Evolutionary conservation across 2,797 vertebrate species (phyloP).

Genomic region (Argya squamiceps): DNA sequence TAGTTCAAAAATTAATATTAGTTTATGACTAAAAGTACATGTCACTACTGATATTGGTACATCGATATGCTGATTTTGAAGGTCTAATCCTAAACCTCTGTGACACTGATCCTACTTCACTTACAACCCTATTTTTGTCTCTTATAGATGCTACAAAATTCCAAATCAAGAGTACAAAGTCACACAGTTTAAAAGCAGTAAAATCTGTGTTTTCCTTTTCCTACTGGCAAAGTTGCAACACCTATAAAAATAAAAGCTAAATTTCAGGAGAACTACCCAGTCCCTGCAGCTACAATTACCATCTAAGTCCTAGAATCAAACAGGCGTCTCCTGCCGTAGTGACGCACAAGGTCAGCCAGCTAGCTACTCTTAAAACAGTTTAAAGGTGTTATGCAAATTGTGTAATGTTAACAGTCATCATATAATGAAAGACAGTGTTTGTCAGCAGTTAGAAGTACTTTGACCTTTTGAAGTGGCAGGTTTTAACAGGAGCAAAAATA

Average conservation of each 20-base stretch:
- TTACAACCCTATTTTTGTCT: neutral
- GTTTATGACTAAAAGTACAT: neutral
- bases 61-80: neutral
- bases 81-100: neutral
- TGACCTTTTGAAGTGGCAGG: constrained; percentile 8
- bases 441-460: neutral
- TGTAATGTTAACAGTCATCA: neutral
- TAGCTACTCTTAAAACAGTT: neutral
- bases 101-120: neutral
- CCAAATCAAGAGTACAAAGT: neutral
- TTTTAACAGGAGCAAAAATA: constrained; percentile 24
- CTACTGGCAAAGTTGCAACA: neutral
- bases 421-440: constrained; percentile 3
- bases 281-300: neutral
- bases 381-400: neutral
- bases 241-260: neutral
- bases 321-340: rapidly evolving
- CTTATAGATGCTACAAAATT: neutral
- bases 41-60: neutral
- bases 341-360: neutral
- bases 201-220: neutral
- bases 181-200: neutral
- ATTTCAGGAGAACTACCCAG: neutral
- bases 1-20: neutral
- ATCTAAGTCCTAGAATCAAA: neutral